phyloP scores from a whole-genome alignment of 1,140 invertebrate species.

The Apis mellifera region DNA sequence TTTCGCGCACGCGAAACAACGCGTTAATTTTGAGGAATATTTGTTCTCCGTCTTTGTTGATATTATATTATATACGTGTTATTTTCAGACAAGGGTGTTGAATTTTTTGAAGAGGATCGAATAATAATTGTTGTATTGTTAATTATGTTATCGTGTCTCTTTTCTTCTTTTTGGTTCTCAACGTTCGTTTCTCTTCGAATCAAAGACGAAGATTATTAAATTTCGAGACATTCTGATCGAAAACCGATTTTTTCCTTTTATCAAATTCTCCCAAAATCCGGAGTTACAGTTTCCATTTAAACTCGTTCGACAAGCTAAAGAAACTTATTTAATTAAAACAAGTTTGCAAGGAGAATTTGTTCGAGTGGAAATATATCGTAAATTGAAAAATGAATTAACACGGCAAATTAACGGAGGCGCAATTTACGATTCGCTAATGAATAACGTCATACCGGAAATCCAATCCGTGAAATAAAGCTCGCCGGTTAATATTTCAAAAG shows the following conservation, averaged over 20 bases:
- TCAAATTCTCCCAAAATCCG: too few species aligned
- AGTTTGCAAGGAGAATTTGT: not conserved
- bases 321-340: too few species aligned
- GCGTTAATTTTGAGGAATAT: not conserved
- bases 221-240: too few species aligned
- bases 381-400: not conserved
- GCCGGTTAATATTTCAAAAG: not conserved
- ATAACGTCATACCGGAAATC: not conserved
- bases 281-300: too few species aligned
- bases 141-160: too few species aligned
- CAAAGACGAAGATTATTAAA: too few species aligned
- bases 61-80: not conserved
- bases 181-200: too few species aligned
- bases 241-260: too few species aligned
- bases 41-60: not conserved
- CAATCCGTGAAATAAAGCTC: not conserved
- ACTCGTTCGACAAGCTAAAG: too few species aligned
- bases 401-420: not conserved
- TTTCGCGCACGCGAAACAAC: not conserved
- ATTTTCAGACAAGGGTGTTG: not conserved
- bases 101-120: too few species aligned
- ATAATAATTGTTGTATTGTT: too few species aligned
- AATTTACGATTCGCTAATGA: not conserved
- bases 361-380: not conserved
- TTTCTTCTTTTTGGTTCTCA: too few species aligned